A percentile compares a stretch with the other conserved stretches of the same genome.
phyloP scores from a whole-genome alignment of 2,888 invertebrate species.

The Isoperla grammatica region DNA sequence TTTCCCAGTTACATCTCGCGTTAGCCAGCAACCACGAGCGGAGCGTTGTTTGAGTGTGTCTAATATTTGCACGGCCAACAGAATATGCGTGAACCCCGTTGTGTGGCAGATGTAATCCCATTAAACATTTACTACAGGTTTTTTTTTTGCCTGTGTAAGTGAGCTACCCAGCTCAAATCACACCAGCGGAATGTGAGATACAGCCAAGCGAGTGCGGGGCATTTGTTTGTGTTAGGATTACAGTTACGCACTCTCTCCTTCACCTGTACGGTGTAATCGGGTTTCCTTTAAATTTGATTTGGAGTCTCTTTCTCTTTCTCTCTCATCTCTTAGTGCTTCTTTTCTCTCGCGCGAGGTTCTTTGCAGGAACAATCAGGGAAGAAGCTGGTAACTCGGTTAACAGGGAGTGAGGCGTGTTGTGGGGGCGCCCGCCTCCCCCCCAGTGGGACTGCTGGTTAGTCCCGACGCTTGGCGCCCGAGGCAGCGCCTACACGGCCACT shows the following conservation, averaged over 20 bases:
- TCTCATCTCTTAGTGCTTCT: constrained; percentile 7
- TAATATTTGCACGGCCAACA: too few species aligned
- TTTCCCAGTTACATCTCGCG: too few species aligned
- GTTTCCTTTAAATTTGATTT: constrained; percentile 19
- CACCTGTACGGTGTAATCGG: constrained; percentile 13
- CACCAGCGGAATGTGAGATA: too few species aligned
- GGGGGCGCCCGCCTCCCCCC: neutral
- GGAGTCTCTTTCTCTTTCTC: neutral
- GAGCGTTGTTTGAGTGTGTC: too few species aligned
- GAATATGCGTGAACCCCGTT: too few species aligned
- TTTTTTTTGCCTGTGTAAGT: too few species aligned
- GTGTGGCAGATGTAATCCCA: too few species aligned
- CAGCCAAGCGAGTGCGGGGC: neutral
- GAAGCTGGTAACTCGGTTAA: constrained; percentile 26
- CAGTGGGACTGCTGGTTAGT: constrained; percentile 13
- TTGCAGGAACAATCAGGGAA: constrained; percentile 25
- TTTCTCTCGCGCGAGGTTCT: constrained; percentile 17
- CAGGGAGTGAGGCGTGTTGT: neutral
- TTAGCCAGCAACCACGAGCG: too few species aligned
- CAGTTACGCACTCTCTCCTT: constrained; percentile 11
- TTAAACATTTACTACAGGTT: too few species aligned
- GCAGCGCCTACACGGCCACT: neutral
- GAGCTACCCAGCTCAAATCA: too few species aligned
- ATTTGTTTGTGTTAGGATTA: constrained; percentile 28
- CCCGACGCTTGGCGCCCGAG: neutral